Base-by-base conservation (phyloP, 2,888 invertebrate genomes). In the Allacma fusca region DNA sequence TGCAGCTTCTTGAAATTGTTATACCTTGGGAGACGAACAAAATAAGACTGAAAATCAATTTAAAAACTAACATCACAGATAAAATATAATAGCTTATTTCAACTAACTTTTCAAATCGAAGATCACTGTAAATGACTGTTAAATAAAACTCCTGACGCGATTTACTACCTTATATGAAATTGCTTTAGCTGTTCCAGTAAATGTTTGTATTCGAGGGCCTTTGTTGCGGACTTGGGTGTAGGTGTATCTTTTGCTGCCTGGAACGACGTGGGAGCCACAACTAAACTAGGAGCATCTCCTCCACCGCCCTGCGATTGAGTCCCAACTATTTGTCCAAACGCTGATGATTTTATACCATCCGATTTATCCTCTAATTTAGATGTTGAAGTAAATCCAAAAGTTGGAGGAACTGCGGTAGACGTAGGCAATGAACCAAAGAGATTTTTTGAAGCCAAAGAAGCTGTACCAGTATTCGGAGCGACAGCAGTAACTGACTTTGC, bases 121-220 rank as follows among this genome's bases (percentile, higher is more conserved):
- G n/a, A n/a, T n/a, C n/a, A n/a, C n/a, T n/a, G n/a, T n/a, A n/a
- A n/a, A n/a, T n/a, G n/a, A n/a, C n/a, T n/a, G n/a, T n/a, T n/a
- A n/a, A n/a, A n/a, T n/a, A n/a, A n/a, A n/a, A n/a, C n/a, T n/a
- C n/a, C n/a, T 34, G 5, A 7, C 34, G 34, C 5, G 5, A 34
- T 0, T 72, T 62, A 24, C 13, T 34, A 72, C 72, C 72, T 59
- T 21, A 21, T 24, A 12, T 72, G 57, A 72, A 72, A 72, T 21
- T 59, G 29, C 5, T 59, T 34, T 13, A 72, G 16, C 34, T 72
- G 72, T 13, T 59, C 62, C 72, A 72, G 34, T 1, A 72, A 23
- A 62, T 50, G 62, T 16, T 9, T 23, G 23, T 62, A 24, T 24
- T 62, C 62, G 23, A 4, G 62, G 1, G 24, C 62, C 24, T 13